A percentile compares a stretch with the other conserved stretches of the same genome.
phyloP scores from a whole-genome alignment of 1,140 invertebrate species.

The Sitobion miscanthi region DNA sequence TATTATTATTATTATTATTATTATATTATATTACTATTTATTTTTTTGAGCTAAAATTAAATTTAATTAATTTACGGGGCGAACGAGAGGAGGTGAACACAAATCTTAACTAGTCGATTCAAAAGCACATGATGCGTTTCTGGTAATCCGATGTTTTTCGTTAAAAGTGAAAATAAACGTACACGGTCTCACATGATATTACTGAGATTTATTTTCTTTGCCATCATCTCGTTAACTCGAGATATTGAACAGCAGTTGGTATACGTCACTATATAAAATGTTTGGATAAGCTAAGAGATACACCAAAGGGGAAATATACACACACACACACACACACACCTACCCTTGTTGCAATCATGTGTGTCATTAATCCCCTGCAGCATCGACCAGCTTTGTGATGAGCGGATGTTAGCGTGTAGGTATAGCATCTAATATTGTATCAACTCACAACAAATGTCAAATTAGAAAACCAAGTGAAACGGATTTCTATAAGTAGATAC shows the following conservation, averaged over 20 bases:
- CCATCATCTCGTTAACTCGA: not conserved
- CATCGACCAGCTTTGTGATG: not conserved
- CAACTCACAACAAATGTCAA: not conserved
- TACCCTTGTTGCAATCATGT: not conserved
- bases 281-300: not conserved
- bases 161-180: not conserved
- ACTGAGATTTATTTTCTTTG: constrained; percentile 10
- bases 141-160: not conserved
- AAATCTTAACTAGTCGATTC: not conserved
- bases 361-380: not conserved
- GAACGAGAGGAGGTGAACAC: not conserved
- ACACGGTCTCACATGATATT: not conserved
- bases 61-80: not conserved
- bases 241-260: not conserved
- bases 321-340: not conserved
- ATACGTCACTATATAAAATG: not conserved
- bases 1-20: too few species aligned
- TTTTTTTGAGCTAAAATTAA: not conserved
- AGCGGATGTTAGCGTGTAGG: too few species aligned
- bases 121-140: not conserved
- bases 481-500: not conserved
- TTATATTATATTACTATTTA: not conserved
- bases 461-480: not conserved
- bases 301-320: not conserved
- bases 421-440: not conserved